Base-by-base conservation (phyloP, 2,113 vertebrate genomes). In the Macquaria ambigua region DNA sequence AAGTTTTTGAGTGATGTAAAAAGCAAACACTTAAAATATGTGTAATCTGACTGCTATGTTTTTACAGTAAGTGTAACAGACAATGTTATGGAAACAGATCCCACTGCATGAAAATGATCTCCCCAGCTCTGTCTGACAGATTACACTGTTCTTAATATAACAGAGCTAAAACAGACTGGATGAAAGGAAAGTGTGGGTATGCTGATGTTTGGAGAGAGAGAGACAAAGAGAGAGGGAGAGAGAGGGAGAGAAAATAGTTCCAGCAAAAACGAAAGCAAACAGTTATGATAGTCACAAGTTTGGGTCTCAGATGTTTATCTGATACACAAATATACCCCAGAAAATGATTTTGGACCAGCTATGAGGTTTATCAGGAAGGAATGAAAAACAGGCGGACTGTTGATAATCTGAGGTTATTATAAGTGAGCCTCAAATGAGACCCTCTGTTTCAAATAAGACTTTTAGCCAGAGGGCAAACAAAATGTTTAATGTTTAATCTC, bases 211-310 rank as follows among this genome's bases (percentile, higher is more conserved):
- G 59, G 34, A 61, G 39, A 8, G 15, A 39, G 53, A 59, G 16
- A n/a, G 21, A 41, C n/a, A n/a, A n/a, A n/a, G 10, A 48, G 8
- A 6, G 9, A 6, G 75, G 4, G 21, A 46, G 21, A 41, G 34
- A 61, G 39, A 4, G 15, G 34, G 48, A 61, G 16, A n/a, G 21
- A 41, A 74, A 70, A 64, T 14, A 34, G 25, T 74, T 68, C 39
- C 61, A 67, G 75, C 0, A 1, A 74, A 56, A 23, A 53, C 1
- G 21, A 56, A 74, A 72, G 25, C 12, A 0, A 81, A 56, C 11
- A 67, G 59, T 71, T 28, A 71, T 79, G 69, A 84, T 14, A 75
- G 77, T 82, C 84, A 88, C 77, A 79, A 88, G 81, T 77, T 74
- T 71, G 39, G 52, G 53, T 59, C 77, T 77, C 20, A 72, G 53